These are phyloP conservation scores for Megathymus violae DNA, from an alignment of 1,140 invertebrate species.

Conservation along the genomic window DNA sequence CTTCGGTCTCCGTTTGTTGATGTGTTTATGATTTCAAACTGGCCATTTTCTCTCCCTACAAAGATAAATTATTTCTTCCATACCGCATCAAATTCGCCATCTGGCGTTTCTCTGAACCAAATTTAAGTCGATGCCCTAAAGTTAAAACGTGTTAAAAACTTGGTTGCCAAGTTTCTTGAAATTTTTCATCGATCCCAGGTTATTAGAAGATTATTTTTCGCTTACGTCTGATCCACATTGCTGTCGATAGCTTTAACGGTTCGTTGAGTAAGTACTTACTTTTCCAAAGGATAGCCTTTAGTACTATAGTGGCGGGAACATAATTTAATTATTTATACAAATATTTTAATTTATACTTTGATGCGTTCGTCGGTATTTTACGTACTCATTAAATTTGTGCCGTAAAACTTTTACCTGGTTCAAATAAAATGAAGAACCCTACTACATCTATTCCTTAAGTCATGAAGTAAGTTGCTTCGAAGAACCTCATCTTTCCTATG, in stretches of 20 bases:
- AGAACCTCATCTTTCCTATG: no score
- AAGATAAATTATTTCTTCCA: conserved; percentile 18
- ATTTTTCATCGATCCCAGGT: conserved; percentile 5
- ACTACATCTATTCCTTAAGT: no score
- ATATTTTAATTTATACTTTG: no score
- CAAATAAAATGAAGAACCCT: no score
- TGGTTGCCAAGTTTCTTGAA: neutral
- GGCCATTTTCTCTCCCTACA: conserved; percentile 14
- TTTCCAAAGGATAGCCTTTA: no score
- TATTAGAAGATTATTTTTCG: conserved; percentile 2
- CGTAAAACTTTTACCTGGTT: no score
- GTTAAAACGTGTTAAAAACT: conserved; percentile 17
- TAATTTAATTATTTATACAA: no score
- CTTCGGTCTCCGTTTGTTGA: neutral
- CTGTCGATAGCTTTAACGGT: neutral
- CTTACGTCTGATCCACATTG: neutral
- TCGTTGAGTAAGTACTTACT: neutral
- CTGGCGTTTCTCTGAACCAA: conserved; percentile 18
- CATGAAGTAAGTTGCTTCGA: no score
- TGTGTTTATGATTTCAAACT: neutral
- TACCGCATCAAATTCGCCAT: conserved; percentile 9
- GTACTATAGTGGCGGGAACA: no score
- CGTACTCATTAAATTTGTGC: no score
- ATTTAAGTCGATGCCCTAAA: conserved; percentile 19
- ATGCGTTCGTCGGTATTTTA: no score